Evolutionary conservation across 1,140 invertebrate genomes (phyloP), one percentile per base, ranked within the genome.

Genomic region (Polypedilum pembai): DNA sequence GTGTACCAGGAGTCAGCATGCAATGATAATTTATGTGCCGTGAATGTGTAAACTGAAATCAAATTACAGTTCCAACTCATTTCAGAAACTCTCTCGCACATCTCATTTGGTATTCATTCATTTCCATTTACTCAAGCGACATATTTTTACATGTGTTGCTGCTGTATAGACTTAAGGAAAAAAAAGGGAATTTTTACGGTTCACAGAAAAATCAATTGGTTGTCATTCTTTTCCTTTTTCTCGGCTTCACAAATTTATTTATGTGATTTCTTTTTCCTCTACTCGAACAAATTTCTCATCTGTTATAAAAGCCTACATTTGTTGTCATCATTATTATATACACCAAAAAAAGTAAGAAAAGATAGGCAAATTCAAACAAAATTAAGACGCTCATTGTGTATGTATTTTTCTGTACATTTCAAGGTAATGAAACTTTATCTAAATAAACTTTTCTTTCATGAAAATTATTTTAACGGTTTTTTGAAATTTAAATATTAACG

Each of bases 21-120:
- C 45, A 56, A 56, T n/a, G 45, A 69, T 69, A 69, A 69, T 69
- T 69, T 69, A 69, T 69, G 65, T 69, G 15, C 65, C 65, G 20
- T 69, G 65, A 69, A 69, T 69, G 20, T 21, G 65, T 20, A 69
- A 69, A 56, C 10, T 17, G n/a, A 56, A 56, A 56, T 56, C 45
- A 56, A 56, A 56, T 56, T 56, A 56, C 45, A 15, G 45, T 17
- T 56, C 10, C 45, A 56, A 56, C 10, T 17, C 45, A 17, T 56
- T 56, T 56, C 45, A 56, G 24, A 5, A 33, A 33, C 24, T 33
- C 24, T 33, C 24, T 1, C 24, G 24, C 24, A 33, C 24, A 33
- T 33, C 24, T 33, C 24, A 33, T 33, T 33, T 33, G 24, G 2
- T 5, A 33, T 33, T 33, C 24, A 33, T 33, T 33, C 24, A 33